phyloP scores from a whole-genome alignment of 2,797 vertebrate genomes.

The Rhinella marina region DNA sequence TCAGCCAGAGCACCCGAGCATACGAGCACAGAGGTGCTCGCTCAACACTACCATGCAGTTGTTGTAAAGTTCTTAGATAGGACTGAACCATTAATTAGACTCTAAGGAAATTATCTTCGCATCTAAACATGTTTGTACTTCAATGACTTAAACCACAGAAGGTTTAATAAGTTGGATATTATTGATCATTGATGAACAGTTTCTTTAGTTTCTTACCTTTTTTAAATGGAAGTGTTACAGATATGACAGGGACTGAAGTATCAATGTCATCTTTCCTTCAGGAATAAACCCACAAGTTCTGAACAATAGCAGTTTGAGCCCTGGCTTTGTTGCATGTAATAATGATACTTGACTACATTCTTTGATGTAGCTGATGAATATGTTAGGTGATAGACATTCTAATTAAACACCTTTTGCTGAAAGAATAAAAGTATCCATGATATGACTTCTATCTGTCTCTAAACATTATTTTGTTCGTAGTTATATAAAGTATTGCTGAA shows the following conservation, averaged over 20 bases:
- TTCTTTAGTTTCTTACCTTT: neutral
- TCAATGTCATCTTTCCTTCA: slow-evolving; percentile 21
- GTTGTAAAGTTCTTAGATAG: neutral
- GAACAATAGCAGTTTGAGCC: slow-evolving; percentile 43
- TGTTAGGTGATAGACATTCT: slow-evolving; percentile 76
- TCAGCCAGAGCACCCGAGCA: no score
- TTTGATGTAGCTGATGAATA: slow-evolving; percentile 76
- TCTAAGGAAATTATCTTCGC: neutral
- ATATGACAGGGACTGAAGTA: neutral
- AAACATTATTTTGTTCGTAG: slow-evolving; percentile 58
- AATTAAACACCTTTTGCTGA: slow-evolving; percentile 81
- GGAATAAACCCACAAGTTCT: neutral
- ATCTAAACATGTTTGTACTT: neutral
- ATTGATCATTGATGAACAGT: neutral
- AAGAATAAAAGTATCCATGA: slow-evolving; percentile 61
- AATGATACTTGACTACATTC: slow-evolving; percentile 69
- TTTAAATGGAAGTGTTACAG: neutral
- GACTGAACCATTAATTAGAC: neutral
- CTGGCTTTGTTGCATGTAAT: slow-evolving; percentile 62
- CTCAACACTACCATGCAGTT: neutral
- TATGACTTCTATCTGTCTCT: slow-evolving; percentile 67
- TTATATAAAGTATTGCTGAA: slow-evolving; percentile 62
- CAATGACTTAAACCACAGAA: neutral
- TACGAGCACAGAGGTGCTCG: no score
- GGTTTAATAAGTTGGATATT: neutral